Conservation (phyloP, 2,113 vertebrate species). For the Lagopus muta region DNA sequence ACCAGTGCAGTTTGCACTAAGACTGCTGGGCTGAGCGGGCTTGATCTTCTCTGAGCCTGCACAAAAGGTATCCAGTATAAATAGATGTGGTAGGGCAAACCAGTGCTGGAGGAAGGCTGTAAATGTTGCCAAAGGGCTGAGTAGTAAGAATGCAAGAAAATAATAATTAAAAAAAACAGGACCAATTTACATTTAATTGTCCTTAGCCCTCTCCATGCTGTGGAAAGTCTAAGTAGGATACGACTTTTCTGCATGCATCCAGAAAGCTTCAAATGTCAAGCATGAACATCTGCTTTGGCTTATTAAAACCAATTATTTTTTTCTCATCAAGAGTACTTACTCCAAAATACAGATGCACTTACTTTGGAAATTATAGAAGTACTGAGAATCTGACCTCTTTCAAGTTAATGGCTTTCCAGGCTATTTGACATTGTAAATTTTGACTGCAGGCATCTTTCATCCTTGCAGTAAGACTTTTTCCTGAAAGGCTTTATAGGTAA, state of each 20-base stretch:
- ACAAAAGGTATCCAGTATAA: rapidly evolving
- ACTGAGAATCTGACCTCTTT: not conserved
- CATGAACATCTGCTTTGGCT: not conserved
- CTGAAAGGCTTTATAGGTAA: not conserved
- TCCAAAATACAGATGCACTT: not conserved
- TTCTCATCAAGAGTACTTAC: not conserved
- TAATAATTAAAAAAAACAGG: not conserved
- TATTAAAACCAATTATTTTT: not conserved
- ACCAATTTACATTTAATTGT: rapidly evolving
- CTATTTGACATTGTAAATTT: not conserved
- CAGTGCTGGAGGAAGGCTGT: not conserved
- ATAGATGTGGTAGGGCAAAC: rapidly evolving
- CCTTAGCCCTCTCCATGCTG: rapidly evolving
- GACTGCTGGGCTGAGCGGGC: not conserved
- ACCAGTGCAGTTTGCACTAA: rapidly evolving
- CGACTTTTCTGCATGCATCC: not conserved
- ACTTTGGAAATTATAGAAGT: not conserved
- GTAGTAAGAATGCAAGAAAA: too few species aligned
- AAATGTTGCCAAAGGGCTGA: not conserved
- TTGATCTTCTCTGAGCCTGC: not conserved
- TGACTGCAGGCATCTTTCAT: not conserved
- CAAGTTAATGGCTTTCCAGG: not conserved
- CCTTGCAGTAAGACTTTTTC: not conserved
- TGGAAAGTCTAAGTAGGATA: not conserved
- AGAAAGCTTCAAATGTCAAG: not conserved